Conservation (phyloP, 2,888 invertebrate genomes). For the Phoenoteleia sp. region DNA sequence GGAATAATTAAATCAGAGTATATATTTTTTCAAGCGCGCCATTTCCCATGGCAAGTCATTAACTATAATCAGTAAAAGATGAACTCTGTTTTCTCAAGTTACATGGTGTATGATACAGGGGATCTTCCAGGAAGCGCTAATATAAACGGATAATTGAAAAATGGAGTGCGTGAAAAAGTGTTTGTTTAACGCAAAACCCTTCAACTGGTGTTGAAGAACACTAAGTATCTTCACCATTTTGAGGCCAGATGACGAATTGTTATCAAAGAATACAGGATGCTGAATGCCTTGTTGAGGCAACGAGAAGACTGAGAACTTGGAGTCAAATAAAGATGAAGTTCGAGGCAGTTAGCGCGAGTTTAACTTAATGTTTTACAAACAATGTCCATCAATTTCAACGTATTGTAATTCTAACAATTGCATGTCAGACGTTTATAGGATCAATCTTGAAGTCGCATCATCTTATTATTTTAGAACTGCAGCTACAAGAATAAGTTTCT, state of each 20-base stretch:
- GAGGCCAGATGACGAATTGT: slow-evolving; percentile 81
- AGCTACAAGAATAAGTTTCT: too few relatives aligned
- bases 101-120: slow-evolving; percentile 24
- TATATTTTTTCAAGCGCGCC: slow-evolving; percentile 4
- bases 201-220: slow-evolving; percentile 42
- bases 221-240: slow-evolving; percentile 75
- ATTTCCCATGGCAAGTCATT: slow-evolving; percentile 11
- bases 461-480: too few relatives aligned
- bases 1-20: background rate
- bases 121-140: slow-evolving; percentile 62
- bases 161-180: slow-evolving; percentile 66
- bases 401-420: too few relatives aligned
- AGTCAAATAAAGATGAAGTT: slow-evolving; percentile 21
- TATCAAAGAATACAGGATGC: slow-evolving; percentile 76
- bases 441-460: too few relatives aligned
- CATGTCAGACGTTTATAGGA: too few relatives aligned
- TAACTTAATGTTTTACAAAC: slow-evolving; percentile 25
- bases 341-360: slow-evolving; percentile 14
- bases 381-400: slow-evolving; percentile 24
- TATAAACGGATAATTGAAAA: slow-evolving; percentile 70
- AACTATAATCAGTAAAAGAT: slow-evolving; percentile 28
- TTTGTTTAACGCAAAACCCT: slow-evolving; percentile 70
- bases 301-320: slow-evolving; percentile 35
- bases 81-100: slow-evolving; percentile 53
- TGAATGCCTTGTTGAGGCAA: slow-evolving; percentile 32